Evolutionary conservation across 2,888 invertebrate genomes (phyloP).

Genomic region (Cephus pygmeus): DNA sequence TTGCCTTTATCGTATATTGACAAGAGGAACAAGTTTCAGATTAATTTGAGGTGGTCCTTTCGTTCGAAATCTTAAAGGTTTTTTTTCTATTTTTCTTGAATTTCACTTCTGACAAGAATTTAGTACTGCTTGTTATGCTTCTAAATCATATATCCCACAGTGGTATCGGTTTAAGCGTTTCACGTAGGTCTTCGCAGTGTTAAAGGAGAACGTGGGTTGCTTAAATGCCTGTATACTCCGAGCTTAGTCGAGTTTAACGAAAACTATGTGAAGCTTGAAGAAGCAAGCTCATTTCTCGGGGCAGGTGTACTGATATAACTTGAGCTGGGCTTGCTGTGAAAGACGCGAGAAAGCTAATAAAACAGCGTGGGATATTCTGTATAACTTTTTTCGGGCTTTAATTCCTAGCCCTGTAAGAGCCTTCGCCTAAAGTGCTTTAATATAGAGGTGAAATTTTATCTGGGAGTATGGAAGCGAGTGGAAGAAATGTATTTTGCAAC

Average conservation of each 20-base stretch:
- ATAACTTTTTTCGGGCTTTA: neutral
- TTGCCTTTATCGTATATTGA: neutral
- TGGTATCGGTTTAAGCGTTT: neutral
- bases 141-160: neutral
- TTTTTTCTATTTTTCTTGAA: neutral
- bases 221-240: neutral
- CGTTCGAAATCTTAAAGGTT: neutral
- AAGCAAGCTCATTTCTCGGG: neutral
- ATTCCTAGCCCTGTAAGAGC: neutral
- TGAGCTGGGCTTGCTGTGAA: neutral
- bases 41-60: neutral
- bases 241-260: neutral
- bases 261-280: neutral
- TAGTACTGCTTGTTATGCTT: neutral
- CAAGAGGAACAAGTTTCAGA: neutral
- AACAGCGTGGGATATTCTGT: neutral
- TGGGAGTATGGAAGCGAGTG: neutral
- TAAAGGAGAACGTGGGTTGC: neutral
- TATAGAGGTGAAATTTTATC: neutral
- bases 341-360: neutral
- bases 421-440: neutral
- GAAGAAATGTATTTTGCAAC: neutral
- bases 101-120: neutral
- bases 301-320: neutral
- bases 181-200: neutral